phyloP scores from a whole-genome alignment of 2,797 vertebrate species.

The Ctenopoma kingsleyae region DNA sequence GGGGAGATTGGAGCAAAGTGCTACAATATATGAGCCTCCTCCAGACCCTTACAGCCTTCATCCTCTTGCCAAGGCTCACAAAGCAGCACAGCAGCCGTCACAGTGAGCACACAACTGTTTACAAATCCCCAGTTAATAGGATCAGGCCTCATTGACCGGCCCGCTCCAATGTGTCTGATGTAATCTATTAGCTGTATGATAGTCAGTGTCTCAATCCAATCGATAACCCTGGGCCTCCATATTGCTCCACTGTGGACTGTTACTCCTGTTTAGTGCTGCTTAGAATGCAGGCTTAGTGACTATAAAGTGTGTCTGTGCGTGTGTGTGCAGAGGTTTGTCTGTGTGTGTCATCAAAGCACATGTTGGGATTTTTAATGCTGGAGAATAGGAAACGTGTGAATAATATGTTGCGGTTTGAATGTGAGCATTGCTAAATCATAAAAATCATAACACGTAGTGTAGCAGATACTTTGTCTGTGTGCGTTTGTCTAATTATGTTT shows the following conservation, averaged over 20 bases:
- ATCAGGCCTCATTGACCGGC: constrained; percentile 86
- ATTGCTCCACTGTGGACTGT: constrained; percentile 80
- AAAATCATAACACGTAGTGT: constrained; percentile 17
- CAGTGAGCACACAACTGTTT: constrained; percentile 84
- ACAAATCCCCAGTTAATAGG: constrained; percentile 87
- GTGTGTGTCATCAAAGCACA: constrained; percentile 24
- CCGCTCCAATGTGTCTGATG: constrained; percentile 82
- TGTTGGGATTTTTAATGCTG: neutral
- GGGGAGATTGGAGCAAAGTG: constrained; percentile 24
- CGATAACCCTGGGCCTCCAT: constrained; percentile 80
- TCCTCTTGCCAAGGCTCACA: constrained; percentile 70
- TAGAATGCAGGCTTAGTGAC: constrained; percentile 73
- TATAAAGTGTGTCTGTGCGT: constrained; percentile 54
- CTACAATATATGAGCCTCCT: constrained; percentile 48
- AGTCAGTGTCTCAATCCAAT: constrained; percentile 82
- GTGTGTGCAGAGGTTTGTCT: constrained; percentile 25
- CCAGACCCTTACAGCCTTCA: constrained; percentile 56
- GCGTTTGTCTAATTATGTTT: constrained; percentile 51
- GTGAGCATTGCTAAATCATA: constrained; percentile 12
- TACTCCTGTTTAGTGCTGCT: constrained; percentile 80
- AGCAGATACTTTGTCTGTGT: constrained; percentile 19
- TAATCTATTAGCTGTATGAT: constrained; percentile 87
- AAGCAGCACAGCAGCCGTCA: constrained; percentile 76
- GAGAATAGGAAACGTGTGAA: neutral
- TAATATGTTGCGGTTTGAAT: constrained; percentile 1